These are phyloP conservation scores for Ormyrus nitidulus DNA, from an alignment of 2,888 invertebrate species.

Conservation along the genomic window DNA sequence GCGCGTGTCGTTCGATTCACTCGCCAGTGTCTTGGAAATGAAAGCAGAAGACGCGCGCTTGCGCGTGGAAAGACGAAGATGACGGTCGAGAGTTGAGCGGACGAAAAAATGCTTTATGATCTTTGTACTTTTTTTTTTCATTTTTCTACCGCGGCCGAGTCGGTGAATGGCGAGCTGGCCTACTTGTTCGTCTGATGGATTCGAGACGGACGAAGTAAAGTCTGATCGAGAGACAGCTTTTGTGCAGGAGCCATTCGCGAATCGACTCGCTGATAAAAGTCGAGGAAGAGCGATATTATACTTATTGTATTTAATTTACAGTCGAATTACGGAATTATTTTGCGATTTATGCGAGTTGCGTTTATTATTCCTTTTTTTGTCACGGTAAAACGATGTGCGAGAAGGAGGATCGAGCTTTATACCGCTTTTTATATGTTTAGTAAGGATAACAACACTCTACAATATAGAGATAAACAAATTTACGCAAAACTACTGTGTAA, in stretches of 20 bases:
- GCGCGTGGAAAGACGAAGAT: slow-evolving; percentile 15
- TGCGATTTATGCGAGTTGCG: background rate
- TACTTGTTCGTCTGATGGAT: too few relatives aligned
- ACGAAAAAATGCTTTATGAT: slow-evolving; percentile 43
- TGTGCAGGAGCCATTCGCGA: too few relatives aligned
- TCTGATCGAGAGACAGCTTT: background rate
- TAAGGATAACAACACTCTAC: slow-evolving; percentile 68
- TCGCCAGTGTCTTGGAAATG: slow-evolving; percentile 70
- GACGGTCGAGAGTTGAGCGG: background rate
- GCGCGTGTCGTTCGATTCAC: slow-evolving; percentile 52
- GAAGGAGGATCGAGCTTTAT: slow-evolving; percentile 72
- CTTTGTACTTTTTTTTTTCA: slow-evolving; percentile 7
- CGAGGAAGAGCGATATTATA: too few relatives aligned
- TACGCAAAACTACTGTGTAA: slow-evolving; percentile 69
- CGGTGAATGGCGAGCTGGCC: slow-evolving; percentile 32
- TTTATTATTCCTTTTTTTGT: slow-evolving; percentile 42
- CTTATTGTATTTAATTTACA: too few relatives aligned
- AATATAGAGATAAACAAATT: slow-evolving; percentile 64
- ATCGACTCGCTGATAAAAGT: too few relatives aligned
- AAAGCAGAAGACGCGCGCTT: slow-evolving; percentile 54
- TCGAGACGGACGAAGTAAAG: too few relatives aligned
- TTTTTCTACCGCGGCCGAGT: slow-evolving; percentile 21
- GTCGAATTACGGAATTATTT: background rate
- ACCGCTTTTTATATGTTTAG: slow-evolving; percentile 75
- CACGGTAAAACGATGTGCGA: slow-evolving; percentile 66